phyloP scores from a whole-genome alignment of 2,113 vertebrate genomes.

The Chloroceryle aenea region DNA sequence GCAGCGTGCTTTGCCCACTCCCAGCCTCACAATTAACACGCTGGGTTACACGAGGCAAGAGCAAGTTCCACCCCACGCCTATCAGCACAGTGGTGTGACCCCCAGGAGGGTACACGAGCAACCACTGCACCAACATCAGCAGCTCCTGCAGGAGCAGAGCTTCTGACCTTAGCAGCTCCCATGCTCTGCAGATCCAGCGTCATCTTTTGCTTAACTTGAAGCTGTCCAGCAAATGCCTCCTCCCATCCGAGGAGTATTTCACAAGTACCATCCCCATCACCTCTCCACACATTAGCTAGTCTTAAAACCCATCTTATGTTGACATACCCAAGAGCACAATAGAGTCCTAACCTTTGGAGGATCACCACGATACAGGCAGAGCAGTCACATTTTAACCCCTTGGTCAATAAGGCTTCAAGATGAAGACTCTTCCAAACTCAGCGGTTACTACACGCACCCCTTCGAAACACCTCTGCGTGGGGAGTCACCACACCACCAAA shows the following conservation, averaged over 20 bases:
- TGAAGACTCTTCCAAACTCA: neutral
- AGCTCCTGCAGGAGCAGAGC: neutral
- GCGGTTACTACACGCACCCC: neutral
- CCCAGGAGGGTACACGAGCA: neutral
- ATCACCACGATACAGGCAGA: neutral
- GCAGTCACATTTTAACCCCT: neutral
- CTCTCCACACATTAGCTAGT: neutral
- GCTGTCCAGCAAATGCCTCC: neutral
- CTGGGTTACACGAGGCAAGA: accelerated
- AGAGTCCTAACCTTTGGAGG: neutral
- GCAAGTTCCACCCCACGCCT: neutral
- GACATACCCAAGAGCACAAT: neutral
- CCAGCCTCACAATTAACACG: neutral
- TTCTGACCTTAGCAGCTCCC: neutral
- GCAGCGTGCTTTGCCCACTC: neutral
- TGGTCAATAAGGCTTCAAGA: neutral
- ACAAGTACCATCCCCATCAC: neutral
- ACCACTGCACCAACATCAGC: too few species aligned
- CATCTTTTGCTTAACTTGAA: neutral
- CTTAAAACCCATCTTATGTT: neutral
- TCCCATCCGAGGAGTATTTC: neutral
- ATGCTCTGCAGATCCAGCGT: neutral
- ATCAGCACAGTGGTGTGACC: neutral
- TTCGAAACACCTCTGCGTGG: neutral
- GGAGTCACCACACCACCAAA: neutral